Evolutionary conservation across 2,888 invertebrate species (phyloP).

Genomic region (Oscheius sp.): DNA sequence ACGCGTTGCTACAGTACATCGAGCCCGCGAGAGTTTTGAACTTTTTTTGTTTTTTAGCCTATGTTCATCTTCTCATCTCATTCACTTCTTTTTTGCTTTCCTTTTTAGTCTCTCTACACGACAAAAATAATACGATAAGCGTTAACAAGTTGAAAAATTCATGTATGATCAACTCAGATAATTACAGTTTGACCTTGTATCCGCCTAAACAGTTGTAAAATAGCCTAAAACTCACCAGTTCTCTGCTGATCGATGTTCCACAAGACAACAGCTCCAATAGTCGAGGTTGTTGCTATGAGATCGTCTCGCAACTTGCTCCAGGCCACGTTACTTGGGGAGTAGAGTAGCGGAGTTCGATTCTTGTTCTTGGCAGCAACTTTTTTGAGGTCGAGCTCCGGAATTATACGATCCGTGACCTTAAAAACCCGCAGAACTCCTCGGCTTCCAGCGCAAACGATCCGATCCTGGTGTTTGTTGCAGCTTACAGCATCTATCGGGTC

Average conservation of each 20-base stretch:
- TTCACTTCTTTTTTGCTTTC: too few relatives aligned
- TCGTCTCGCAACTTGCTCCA: constrained; percentile 57
- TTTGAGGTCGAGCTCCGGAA: constrained; percentile 4
- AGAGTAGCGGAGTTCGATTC: constrained; percentile 46
- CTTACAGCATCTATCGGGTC: constrained; percentile 58
- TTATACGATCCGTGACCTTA: constrained; percentile 37
- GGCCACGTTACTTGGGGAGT: constrained; percentile 50
- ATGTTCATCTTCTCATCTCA: too few relatives aligned
- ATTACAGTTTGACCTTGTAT: too few relatives aligned
- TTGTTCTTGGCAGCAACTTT: constrained; percentile 36
- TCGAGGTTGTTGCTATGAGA: constrained; percentile 55
- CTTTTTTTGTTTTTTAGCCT: too few relatives aligned
- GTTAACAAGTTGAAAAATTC: too few relatives aligned
- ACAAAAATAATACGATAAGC: too few relatives aligned
- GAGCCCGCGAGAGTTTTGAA: too few relatives aligned
- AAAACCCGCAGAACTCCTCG: constrained; percentile 55
- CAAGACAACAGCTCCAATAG: constrained; percentile 56
- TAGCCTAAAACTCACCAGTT: constrained; percentile 39
- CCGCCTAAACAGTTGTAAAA: background rate
- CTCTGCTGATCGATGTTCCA: constrained; percentile 46
- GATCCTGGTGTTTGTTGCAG: constrained; percentile 44
- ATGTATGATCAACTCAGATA: too few relatives aligned
- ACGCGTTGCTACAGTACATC: too few relatives aligned
- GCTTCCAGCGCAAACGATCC: constrained; percentile 50
- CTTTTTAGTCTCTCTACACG: too few relatives aligned